A percentile compares a stretch with the other conserved stretches of the same genome.
phyloP scores from a whole-genome alignment of 2,797 vertebrate species.

The Eulemur rubriventer region DNA sequence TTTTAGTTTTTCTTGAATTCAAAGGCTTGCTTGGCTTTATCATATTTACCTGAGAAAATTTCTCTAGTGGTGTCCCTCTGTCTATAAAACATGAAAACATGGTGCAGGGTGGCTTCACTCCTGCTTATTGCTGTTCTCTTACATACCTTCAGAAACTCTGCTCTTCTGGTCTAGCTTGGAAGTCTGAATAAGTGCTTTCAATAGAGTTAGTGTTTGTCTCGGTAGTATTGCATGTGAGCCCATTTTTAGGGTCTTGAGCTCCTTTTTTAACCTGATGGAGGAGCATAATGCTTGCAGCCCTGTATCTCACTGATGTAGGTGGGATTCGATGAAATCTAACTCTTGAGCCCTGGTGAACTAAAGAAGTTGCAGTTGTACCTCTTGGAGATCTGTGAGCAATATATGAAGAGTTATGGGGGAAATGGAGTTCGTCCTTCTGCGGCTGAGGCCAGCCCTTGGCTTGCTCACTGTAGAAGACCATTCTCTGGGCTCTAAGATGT shows the following conservation, averaged over 20 bases:
- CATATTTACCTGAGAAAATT: background rate
- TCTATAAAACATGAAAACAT: background rate
- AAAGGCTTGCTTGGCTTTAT: background rate
- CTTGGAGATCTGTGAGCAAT: background rate
- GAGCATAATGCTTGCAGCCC: background rate
- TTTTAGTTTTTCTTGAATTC: constrained; percentile 15
- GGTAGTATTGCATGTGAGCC: background rate
- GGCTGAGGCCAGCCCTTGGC: background rate
- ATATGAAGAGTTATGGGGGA: background rate
- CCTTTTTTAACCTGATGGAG: background rate
- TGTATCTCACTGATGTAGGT: background rate
- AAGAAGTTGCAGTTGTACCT: background rate
- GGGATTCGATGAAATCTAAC: background rate
- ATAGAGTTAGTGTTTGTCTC: background rate
- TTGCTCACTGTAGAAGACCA: background rate
- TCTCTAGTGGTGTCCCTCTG: background rate
- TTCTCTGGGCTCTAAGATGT: background rate
- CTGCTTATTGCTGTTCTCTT: background rate
- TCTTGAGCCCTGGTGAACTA: background rate
- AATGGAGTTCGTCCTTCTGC: background rate
- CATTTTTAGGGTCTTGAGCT: background rate
- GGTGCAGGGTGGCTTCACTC: background rate
- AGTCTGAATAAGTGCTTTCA: background rate
- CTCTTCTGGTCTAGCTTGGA: background rate
- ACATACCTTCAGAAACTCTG: background rate